Percentiles rank a stretch among this genome's conserved stretches.
Evolutionary conservation across 2,888 invertebrate species (phyloP).

Genomic region (Lissonota sp.): DNA sequence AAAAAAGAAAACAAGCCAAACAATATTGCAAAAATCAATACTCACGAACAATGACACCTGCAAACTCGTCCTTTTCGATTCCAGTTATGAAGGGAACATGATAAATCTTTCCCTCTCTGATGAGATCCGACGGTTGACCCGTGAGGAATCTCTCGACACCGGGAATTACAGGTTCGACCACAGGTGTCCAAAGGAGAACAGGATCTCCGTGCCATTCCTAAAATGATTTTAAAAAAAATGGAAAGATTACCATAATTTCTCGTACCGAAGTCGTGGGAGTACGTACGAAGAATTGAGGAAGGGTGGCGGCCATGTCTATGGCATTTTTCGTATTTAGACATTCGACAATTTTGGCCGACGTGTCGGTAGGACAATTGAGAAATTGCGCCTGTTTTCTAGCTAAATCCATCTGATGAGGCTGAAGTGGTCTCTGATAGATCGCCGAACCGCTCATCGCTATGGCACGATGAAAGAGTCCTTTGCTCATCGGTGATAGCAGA

Average conservation of each 20-base stretch:
- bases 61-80: conserved; percentile 89
- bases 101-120: conserved; percentile 86
- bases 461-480: conserved; percentile 89
- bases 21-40: conserved; percentile 20
- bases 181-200: conserved; percentile 86
- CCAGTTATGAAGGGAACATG: conserved; percentile 88
- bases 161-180: conserved; percentile 87
- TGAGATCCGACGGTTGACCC: conserved; percentile 86
- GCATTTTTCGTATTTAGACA: conserved; percentile 86
- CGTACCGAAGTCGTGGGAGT: not conserved
- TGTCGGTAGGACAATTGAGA: conserved; percentile 86
- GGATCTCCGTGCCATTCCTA: conserved; percentile 86
- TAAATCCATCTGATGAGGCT: conserved; percentile 85
- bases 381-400: conserved; percentile 87
- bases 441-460: conserved; percentile 89
- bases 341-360: conserved; percentile 85
- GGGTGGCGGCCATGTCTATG: conserved; percentile 69
- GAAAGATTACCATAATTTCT: not conserved
- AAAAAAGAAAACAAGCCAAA: too few relatives aligned
- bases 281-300: conserved; percentile 71
- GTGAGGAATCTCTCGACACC: conserved; percentile 89
- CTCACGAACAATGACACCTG: conserved; percentile 87
- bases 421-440: conserved; percentile 85
- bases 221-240: conserved; percentile 40
- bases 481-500: conserved; percentile 87